These are phyloP conservation scores for Athripsodes cinereus DNA, from an alignment of 2,888 invertebrate genomes.

Conservation along the genomic window DNA sequence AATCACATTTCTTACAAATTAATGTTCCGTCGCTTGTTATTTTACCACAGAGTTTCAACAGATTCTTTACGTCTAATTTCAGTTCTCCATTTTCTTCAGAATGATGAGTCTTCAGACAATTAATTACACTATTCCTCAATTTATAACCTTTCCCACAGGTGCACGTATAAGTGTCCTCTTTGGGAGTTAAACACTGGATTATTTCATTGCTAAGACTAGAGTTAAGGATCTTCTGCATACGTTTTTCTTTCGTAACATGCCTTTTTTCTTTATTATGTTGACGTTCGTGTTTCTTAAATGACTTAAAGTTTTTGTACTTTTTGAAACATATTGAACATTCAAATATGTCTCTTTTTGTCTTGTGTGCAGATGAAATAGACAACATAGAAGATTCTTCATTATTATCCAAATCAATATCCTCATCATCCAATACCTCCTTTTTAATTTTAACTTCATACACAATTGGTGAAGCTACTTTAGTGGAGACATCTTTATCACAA, in stretches of 20 bases:
- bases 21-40: background rate
- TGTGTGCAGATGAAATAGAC: no score
- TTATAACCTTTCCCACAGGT: conserved; percentile 12
- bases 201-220: background rate
- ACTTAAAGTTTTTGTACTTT: conserved; percentile 6
- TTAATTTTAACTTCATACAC: conserved; percentile 3
- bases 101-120: conserved; percentile 13
- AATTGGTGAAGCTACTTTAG: background rate
- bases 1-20: conserved; percentile 7
- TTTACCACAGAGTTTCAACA: conserved; percentile 7
- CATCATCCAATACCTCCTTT: conserved; percentile 1
- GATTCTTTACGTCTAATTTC: conserved; percentile 8
- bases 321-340: conserved; percentile 10
- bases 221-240: background rate
- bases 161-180: conserved; percentile 9
- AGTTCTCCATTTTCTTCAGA: background rate
- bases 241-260: background rate
- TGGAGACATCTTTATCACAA: background rate
- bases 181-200: conserved; percentile 6
- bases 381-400: no score
- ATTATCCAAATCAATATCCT: background rate
- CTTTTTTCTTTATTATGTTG: background rate
- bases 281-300: conserved; percentile 5
- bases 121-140: conserved; percentile 6
- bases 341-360: background rate